Conservation (phyloP, 1,140 invertebrate genomes). For the Epicauta chinensis region DNA sequence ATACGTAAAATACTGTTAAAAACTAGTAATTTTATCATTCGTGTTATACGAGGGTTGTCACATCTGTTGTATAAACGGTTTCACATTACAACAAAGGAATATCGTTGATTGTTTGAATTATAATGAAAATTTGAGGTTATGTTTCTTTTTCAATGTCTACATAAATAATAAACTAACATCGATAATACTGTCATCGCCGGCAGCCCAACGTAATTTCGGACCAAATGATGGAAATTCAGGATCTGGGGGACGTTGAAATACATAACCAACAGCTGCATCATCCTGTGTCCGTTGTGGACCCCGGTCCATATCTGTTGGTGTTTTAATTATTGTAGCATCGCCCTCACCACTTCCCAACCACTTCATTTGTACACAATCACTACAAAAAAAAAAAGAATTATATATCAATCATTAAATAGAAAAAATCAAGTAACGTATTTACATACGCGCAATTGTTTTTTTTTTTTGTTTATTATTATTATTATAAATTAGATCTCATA, state of each 20-base stretch:
- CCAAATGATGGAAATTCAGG: slow-evolving; percentile 63
- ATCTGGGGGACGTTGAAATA: slow-evolving; percentile 76
- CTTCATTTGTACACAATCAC: slow-evolving; percentile 41
- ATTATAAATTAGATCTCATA: no score
- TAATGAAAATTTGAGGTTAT: no score
- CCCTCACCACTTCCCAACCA: slow-evolving; percentile 41
- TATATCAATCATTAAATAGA: neutral
- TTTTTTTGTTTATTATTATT: slow-evolving; percentile 2
- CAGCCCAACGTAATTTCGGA: slow-evolving; percentile 66
- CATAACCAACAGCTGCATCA: slow-evolving; percentile 81
- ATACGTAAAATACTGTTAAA: no score
- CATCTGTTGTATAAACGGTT: no score
- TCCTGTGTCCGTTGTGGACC: slow-evolving; percentile 48
- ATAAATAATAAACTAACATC: slow-evolving; percentile 51
- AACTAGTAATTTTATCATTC: neutral
- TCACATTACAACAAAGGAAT: no score
- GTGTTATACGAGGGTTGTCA: no score
- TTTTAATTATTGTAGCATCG: slow-evolving; percentile 35
- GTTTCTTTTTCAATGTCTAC: no score
- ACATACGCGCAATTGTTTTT: neutral
- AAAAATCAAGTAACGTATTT: slow-evolving; percentile 2
- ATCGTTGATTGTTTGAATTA: no score
- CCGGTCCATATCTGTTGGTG: slow-evolving; percentile 39
- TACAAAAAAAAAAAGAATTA: slow-evolving; percentile 22
- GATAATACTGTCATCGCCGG: slow-evolving; percentile 70